Conservation (phyloP, 2,888 invertebrate genomes). For the Deroplatys truncata region DNA sequence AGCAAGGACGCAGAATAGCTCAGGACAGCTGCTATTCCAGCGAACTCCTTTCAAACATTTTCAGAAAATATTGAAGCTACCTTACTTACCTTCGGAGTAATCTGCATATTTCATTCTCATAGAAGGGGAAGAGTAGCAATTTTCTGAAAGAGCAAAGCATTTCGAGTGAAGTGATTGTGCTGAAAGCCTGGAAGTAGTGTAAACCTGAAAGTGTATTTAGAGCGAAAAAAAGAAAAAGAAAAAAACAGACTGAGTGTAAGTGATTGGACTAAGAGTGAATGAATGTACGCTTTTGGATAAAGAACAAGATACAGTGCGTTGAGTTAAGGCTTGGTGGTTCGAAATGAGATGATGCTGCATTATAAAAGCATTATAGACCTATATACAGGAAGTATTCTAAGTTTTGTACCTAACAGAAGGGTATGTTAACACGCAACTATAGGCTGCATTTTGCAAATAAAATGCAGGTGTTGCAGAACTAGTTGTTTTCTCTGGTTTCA, state of each 20-base stretch:
- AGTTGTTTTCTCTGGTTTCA: too few relatives aligned
- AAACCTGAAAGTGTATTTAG: not conserved
- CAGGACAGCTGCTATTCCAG: not conserved
- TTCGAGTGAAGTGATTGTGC: not conserved
- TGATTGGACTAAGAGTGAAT: not conserved
- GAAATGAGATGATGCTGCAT: not conserved
- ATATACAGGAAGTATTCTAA: too few relatives aligned
- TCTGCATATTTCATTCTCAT: not conserved
- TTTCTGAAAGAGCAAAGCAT: not conserved
- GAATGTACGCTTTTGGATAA: too few relatives aligned
- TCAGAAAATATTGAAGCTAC: not conserved
- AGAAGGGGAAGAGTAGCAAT: not conserved
- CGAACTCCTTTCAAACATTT: not conserved
- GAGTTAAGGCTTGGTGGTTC: not conserved
- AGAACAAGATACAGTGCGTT: too few relatives aligned
- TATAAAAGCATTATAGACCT: not conserved
- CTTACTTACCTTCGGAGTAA: not conserved
- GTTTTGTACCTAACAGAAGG: too few relatives aligned
- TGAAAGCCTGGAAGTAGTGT: not conserved
- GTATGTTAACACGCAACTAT: too few relatives aligned
- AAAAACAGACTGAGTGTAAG: not conserved
- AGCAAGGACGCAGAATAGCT: not conserved
- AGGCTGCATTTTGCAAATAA: too few relatives aligned
- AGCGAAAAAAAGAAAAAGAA: not conserved
- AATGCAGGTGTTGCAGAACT: too few relatives aligned